A percentile compares a stretch with the other conserved stretches of the same genome.
phyloP scores from a whole-genome alignment of 1,140 invertebrate genomes.

The Dinothrombium tinctorium region DNA sequence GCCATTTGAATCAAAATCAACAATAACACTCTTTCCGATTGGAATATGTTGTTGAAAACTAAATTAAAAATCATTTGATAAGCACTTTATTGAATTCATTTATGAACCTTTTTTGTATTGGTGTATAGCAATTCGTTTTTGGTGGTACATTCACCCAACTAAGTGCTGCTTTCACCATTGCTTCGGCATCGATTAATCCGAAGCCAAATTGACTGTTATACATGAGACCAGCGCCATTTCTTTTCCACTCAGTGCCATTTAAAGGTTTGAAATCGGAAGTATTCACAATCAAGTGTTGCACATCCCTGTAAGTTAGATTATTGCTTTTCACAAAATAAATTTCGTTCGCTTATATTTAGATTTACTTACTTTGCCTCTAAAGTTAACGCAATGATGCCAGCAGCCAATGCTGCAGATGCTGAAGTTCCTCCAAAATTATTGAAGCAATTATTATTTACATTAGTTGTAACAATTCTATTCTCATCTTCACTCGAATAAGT shows the following conservation, averaged over 20 bases:
- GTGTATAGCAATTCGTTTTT: slow-evolving; percentile 55
- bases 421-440: slow-evolving; percentile 54
- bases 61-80: not conserved
- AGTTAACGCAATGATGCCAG: slow-evolving; percentile 54
- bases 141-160: slow-evolving; percentile 83
- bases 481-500: slow-evolving; percentile 67
- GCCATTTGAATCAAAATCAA: slow-evolving; percentile 1
- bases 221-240: slow-evolving; percentile 42
- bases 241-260: slow-evolving; percentile 35
- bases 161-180: slow-evolving; percentile 68
- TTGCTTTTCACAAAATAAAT: slow-evolving; percentile 15
- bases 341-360: too few relatives aligned
- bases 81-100: too few relatives aligned
- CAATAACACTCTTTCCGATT: not conserved
- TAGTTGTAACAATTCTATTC: slow-evolving; percentile 64
- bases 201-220: slow-evolving; percentile 69
- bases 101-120: not conserved
- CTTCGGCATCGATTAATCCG: slow-evolving; percentile 87
- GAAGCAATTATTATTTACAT: slow-evolving; percentile 48
- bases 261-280: slow-evolving; percentile 27
- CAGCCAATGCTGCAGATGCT: slow-evolving; percentile 56
- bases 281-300: slow-evolving; percentile 27
- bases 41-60: not conserved
- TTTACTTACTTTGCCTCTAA: slow-evolving; percentile 49
- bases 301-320: slow-evolving; percentile 27